These are phyloP conservation scores for Acanthis flammea DNA, from an alignment of 2,797 vertebrate species.

Conservation along the genomic window DNA sequence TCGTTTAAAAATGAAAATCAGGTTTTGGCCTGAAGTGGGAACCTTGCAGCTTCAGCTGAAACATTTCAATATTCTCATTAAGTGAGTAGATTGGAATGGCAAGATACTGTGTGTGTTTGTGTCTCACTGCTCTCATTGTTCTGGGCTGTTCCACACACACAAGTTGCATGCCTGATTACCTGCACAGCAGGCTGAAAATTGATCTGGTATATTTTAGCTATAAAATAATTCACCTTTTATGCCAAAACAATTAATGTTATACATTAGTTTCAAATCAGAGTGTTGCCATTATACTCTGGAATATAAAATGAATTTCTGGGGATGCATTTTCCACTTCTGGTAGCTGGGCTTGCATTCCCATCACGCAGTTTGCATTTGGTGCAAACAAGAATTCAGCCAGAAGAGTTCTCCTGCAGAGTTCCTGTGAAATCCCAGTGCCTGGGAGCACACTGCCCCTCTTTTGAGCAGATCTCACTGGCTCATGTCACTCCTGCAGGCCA, in stretches of 20 bases:
- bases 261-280: slow-evolving; percentile 29
- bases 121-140: not conserved
- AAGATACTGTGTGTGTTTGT: not conserved
- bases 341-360: not conserved
- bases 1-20: slow-evolving; percentile 7
- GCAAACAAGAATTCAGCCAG: not conserved
- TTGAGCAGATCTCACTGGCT: not conserved
- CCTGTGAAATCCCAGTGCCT: not conserved
- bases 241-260: slow-evolving; percentile 47
- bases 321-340: not conserved
- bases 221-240: slow-evolving; percentile 50
- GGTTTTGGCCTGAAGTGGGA: not conserved
- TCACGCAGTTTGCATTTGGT: not conserved
- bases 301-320: not conserved
- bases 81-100: not conserved
- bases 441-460: rapidly evolving
- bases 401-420: not conserved
- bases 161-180: slow-evolving; percentile 38
- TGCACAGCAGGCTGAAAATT: slow-evolving; percentile 52
- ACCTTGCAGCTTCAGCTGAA: not conserved
- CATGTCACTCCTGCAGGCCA: not conserved
- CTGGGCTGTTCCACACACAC: not conserved
- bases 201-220: slow-evolving; percentile 46
- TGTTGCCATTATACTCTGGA: not conserved
- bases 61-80: slow-evolving; percentile 7